These are phyloP conservation scores for Rhynchotus rufescens DNA, from an alignment of 2,797 vertebrate species.

Conservation along the genomic window DNA sequence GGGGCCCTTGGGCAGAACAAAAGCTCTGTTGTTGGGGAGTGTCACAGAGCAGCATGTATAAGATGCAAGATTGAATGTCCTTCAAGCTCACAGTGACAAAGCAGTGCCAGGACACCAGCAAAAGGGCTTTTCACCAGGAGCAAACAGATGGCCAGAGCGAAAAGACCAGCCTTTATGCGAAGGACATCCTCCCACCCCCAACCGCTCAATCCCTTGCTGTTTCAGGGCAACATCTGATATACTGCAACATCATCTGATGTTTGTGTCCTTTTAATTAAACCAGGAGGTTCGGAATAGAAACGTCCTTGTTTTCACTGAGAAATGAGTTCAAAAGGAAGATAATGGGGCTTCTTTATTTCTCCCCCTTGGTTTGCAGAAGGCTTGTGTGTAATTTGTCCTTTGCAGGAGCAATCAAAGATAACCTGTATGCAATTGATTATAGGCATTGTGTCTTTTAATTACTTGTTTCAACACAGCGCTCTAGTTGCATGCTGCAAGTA, in stretches of 20 bases:
- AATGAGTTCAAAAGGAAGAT: constrained; percentile 74
- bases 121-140: constrained; percentile 78
- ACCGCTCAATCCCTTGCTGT: constrained; percentile 27
- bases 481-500: constrained; percentile 78
- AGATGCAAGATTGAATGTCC: constrained; percentile 82
- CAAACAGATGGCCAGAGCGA: constrained; percentile 79
- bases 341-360: constrained; percentile 75
- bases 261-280: constrained; percentile 84
- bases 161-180: constrained; percentile 72
- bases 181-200: constrained; percentile 50
- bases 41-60: constrained; percentile 81
- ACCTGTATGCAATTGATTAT: constrained; percentile 81
- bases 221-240: constrained; percentile 76
- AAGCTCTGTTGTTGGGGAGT: constrained; percentile 81
- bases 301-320: constrained; percentile 79
- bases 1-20: constrained; percentile 76
- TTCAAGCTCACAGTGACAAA: constrained; percentile 80
- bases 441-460: constrained; percentile 83
- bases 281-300: constrained; percentile 78
- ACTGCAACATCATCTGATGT: constrained; percentile 78
- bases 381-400: constrained; percentile 80
- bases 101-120: constrained; percentile 75
- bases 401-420: constrained; percentile 85
- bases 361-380: constrained; percentile 69
- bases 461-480: constrained; percentile 81